A percentile compares a stretch with the other conserved stretches of the same genome.
Conservation (phyloP, 2,113 vertebrate genomes). For the Choloepus hoffmanni region DNA sequence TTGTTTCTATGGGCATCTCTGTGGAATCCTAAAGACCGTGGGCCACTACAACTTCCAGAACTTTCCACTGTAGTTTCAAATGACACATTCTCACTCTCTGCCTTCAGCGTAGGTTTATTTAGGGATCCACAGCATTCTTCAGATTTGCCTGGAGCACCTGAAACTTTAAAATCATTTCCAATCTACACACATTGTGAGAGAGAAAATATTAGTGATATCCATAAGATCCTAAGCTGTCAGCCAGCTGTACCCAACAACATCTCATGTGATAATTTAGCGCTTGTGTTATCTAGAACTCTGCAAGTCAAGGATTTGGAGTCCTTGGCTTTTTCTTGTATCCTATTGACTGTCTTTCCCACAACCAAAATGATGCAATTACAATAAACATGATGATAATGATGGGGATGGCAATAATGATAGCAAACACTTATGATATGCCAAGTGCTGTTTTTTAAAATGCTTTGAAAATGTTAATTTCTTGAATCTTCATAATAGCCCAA, state of each 20-base stretch:
- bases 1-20: constrained; percentile 10
- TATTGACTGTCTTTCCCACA: background rate
- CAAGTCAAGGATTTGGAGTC: background rate
- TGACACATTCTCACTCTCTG: background rate
- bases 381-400: background rate
- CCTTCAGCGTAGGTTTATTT: background rate
- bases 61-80: background rate
- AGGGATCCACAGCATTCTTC: background rate
- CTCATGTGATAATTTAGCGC: background rate
- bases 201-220: background rate
- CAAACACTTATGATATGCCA: background rate
- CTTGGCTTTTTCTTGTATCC: background rate
- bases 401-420: background rate
- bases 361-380: background rate
- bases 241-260: background rate
- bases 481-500: background rate
- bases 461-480: background rate
- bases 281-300: background rate
- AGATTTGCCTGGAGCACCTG: constrained; percentile 9
- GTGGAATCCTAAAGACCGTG: background rate
- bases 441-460: background rate
- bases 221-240: background rate
- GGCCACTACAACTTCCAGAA: background rate
- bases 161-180: constrained; percentile 11
- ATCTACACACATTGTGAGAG: background rate